Conservation (phyloP, 2,888 invertebrate genomes). For the Petrolisthes manimaculis region DNA sequence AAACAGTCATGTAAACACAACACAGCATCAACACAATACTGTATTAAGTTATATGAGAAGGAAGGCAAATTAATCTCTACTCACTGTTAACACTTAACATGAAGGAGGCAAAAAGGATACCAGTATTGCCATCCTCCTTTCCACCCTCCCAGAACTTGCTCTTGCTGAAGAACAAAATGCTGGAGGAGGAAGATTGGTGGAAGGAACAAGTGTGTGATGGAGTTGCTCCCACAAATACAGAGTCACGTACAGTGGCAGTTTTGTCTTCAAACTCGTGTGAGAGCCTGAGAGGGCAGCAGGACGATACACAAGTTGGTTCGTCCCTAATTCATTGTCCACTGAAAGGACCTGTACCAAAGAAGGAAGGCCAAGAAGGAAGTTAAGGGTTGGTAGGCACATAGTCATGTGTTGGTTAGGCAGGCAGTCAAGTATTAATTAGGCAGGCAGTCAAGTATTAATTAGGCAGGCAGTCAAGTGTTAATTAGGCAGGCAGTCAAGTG, state of each 20-base stretch:
- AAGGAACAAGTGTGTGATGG: constrained; percentile 44
- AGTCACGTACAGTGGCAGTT: constrained; percentile 13
- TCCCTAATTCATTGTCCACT: constrained; percentile 29
- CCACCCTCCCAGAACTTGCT: constrained; percentile 14
- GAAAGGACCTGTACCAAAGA: constrained; percentile 8
- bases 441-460: no score
- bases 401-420: no score
- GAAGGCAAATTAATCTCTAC: neutral
- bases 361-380: neutral
- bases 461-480: no score
- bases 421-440: no score
- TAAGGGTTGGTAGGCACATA: neutral
- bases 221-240: constrained; percentile 36
- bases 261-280: constrained; percentile 12
- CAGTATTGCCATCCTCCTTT: constrained; percentile 28
- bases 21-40: no score
- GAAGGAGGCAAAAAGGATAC: constrained; percentile 33
- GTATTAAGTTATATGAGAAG: neutral
- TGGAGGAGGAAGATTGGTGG: constrained; percentile 15
- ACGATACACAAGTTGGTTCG: constrained; percentile 24
- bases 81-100: constrained; percentile 26
- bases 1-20: no score
- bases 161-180: neutral
- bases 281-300: constrained; percentile 36
- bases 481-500: no score